Conservation (phyloP, 2,888 invertebrate genomes). For the Ectemnius continuus region DNA sequence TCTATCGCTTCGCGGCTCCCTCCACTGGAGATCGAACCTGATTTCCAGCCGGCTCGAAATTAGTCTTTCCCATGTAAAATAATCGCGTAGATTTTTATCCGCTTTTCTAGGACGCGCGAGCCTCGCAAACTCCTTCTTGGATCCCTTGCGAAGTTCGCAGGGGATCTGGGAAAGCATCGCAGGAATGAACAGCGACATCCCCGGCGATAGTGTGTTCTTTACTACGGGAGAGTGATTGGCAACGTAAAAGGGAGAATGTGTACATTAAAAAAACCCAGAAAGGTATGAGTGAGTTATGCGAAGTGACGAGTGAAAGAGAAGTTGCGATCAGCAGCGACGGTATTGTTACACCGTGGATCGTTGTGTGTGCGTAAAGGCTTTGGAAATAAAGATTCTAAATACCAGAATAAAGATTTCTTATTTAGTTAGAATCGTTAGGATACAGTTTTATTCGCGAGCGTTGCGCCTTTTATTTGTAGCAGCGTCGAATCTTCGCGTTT, state of each 20-base stretch:
- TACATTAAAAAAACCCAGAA: background rate
- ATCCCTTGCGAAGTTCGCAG: too few species aligned
- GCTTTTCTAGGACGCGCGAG: background rate
- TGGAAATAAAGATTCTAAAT: conserved; percentile 54
- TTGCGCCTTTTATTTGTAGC: too few species aligned
- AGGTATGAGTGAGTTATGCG: too few species aligned
- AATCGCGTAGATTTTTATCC: background rate
- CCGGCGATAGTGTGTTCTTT: too few species aligned
- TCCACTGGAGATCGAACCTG: background rate
- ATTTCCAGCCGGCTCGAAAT: background rate
- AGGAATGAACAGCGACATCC: too few species aligned
- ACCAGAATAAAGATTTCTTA: background rate
- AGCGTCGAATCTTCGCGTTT: too few species aligned
- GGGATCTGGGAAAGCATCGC: too few species aligned
- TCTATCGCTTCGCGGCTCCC: conserved; percentile 13
- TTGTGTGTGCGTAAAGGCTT: conserved; percentile 58
- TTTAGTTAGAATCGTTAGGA: background rate
- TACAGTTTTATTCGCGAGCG: background rate
- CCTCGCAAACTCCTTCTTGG: background rate
- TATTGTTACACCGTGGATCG: conserved; percentile 59
- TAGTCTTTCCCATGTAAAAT: background rate
- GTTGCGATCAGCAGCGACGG: conserved; percentile 44
- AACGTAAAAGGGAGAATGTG: background rate
- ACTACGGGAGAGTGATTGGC: too few species aligned
- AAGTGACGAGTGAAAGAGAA: background rate